A percentile compares a stretch with the other conserved stretches of the same genome.
Evolutionary conservation across 2,113 vertebrate species (phyloP).

Genomic region (Periophthalmodon schlosseri): DNA sequence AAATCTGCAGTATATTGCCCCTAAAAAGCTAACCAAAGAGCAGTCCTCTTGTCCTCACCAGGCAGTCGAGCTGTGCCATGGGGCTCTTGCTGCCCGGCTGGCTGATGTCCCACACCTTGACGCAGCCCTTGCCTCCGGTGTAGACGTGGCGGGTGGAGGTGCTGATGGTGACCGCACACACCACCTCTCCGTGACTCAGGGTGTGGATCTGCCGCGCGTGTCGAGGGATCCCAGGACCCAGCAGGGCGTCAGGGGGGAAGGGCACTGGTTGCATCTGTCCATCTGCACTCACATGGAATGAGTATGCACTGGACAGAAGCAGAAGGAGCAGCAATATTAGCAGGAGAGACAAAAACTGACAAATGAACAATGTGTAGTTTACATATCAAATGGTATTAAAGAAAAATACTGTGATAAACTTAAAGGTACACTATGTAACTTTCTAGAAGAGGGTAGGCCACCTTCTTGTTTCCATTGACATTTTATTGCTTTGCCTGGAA

Average conservation of each 20-base stretch:
- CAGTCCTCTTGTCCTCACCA: slow-evolving; percentile 67
- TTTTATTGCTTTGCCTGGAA: too few species aligned
- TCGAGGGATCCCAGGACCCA: slow-evolving; percentile 83
- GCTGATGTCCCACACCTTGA: slow-evolving; percentile 92
- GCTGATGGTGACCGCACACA: slow-evolving; percentile 65
- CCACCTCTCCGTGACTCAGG: slow-evolving; percentile 87
- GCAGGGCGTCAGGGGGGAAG: slow-evolving; percentile 81
- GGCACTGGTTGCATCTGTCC: slow-evolving; percentile 80
- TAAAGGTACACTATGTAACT: too few species aligned
- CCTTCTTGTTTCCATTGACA: too few species aligned
- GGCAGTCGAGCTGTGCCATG: slow-evolving; percentile 76
- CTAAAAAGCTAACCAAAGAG: neutral
- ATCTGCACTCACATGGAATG: slow-evolving; percentile 78
- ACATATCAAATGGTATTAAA: neutral
- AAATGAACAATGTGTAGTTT: neutral
- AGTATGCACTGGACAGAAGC: slow-evolving; percentile 67
- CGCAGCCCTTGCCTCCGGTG: slow-evolving; percentile 88
- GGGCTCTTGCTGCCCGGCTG: slow-evolving; percentile 76
- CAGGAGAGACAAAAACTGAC: neutral
- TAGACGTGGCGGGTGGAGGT: slow-evolving; percentile 87
- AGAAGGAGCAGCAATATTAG: neutral
- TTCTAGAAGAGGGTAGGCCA: too few species aligned
- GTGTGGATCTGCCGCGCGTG: slow-evolving; percentile 86
- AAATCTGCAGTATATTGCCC: neutral
- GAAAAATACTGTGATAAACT: neutral